Evolutionary conservation across 2,113 vertebrate species (phyloP), one percentile per base, ranked within the genome.

Genomic region (Enhydra lutris): DNA sequence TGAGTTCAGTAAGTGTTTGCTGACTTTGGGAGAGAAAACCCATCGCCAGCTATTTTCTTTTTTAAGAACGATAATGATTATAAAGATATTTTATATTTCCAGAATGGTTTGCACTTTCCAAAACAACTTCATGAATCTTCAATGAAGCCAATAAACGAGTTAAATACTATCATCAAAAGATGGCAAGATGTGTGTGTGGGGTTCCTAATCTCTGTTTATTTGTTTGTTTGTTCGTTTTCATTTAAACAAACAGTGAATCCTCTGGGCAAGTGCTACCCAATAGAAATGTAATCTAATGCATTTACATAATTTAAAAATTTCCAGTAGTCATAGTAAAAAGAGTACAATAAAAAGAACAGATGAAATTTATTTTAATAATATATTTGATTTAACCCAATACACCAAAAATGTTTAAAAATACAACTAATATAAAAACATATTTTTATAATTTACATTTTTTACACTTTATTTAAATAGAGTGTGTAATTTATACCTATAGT

Each of bases 121-220:
- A 93, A 89, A 83, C 34, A 52, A 23, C 87, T 92, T 87, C 47
- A 52, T 39, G 81, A 65, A 89, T 82, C 94, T 95, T 92, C 71
- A 79, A 3, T 23, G 14, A 98, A 91, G 47, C 18, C 95, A 95
- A 93, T 67, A 97, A 78, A 39, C 74, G 21, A 73, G 14, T 86
- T 92, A 94, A 96, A 80, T 50, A 61, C 47, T 82, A 26, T 63
- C 79, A n/a, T 4, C 85, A 26, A 95, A 85, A 82, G 57, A 91
- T 45, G 45, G 45, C 29, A 81, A 91, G 24, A 34, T 55, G 11
- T 89, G 14, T 91, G 18, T 9, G 31, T 26, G 4, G 13, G 8
- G 52, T 20, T 71, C 20, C 34, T 82, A 78, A 71, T 42, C 8
- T 71, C 15, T 92, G 26, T 61, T 3, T 59, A 2, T 61, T 3